phyloP scores from a whole-genome alignment of 2,797 vertebrate genomes.

The Argyrosomus regius region DNA sequence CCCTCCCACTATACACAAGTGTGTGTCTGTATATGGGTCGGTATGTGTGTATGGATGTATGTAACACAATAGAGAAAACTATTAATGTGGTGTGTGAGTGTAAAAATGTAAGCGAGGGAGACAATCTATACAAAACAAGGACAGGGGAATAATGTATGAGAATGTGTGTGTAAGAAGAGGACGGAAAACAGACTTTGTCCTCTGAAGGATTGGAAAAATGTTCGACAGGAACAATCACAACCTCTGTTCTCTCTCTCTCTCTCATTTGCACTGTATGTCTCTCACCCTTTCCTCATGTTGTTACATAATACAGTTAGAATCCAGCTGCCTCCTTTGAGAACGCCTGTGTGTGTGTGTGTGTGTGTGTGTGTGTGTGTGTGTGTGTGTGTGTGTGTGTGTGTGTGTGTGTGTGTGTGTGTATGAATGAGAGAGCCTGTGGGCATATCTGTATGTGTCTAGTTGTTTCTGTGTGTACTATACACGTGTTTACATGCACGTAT shows the following conservation, averaged over 20 bases:
- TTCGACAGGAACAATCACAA: slow-evolving; percentile 56
- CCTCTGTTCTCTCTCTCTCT: slow-evolving; percentile 47
- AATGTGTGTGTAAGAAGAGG: not conserved
- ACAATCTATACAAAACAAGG: not conserved
- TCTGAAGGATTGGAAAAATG: slow-evolving; percentile 21
- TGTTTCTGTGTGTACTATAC: slow-evolving; percentile 1
- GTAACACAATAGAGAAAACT: not conserved
- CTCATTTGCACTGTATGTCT: slow-evolving; percentile 6
- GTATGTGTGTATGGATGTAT: not conserved
- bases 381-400: slow-evolving; percentile 22
- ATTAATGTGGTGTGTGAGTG: not conserved
- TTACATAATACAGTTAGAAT: slow-evolving; percentile 55
- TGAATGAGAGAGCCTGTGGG: not conserved
- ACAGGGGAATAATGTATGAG: not conserved
- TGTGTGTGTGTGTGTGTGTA: slow-evolving; percentile 16
- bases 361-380: slow-evolving; percentile 16
- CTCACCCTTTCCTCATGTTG: slow-evolving; percentile 33
- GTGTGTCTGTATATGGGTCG: not conserved
- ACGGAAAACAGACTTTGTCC: slow-evolving; percentile 54
- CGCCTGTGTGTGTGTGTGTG: slow-evolving; percentile 10
- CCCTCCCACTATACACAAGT: slow-evolving; percentile 9
- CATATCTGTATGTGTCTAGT: slow-evolving; percentile 2
- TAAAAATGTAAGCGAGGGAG: not conserved
- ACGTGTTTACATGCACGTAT: slow-evolving; percentile 36
- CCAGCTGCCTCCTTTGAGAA: slow-evolving; percentile 45